These are phyloP conservation scores for Tenodera sinensis DNA, from an alignment of 2,888 invertebrate species.

Conservation along the genomic window DNA sequence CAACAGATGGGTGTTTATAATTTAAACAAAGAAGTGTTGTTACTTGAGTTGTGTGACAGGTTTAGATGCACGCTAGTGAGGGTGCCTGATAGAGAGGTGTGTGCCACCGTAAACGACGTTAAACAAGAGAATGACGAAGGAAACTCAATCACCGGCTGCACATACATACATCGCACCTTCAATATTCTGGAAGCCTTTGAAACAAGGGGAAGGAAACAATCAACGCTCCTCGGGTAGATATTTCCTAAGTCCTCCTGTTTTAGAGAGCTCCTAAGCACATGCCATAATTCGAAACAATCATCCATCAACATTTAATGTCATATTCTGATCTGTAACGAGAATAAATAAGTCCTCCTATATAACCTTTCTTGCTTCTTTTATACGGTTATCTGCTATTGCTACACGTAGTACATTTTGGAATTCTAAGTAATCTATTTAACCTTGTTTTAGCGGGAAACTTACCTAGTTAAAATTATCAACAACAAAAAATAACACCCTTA, in stretches of 20 bases:
- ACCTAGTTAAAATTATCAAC: too few species aligned
- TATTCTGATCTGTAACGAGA: too few species aligned
- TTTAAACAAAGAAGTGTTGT: background rate
- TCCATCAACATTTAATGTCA: too few species aligned
- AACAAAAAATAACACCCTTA: too few species aligned
- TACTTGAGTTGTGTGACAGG: background rate
- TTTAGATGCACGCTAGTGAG: background rate
- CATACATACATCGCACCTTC: background rate
- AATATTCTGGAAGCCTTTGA: background rate
- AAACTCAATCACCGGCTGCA: background rate
- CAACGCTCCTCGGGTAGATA: background rate
- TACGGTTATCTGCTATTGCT: too few species aligned
- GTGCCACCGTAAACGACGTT: background rate
- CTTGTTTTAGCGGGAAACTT: too few species aligned
- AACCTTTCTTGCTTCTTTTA: too few species aligned
- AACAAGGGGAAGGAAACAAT: background rate
- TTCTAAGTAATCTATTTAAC: too few species aligned
- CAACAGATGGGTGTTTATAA: background rate
- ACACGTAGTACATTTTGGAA: too few species aligned
- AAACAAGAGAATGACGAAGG: background rate
- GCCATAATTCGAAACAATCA: background rate
- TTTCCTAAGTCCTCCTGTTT: background rate
- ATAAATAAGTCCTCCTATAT: too few species aligned
- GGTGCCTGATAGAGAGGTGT: background rate
- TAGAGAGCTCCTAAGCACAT: background rate